Base-by-base conservation (phyloP, 2,797 vertebrate species). In the Mastacembelus armatus region DNA sequence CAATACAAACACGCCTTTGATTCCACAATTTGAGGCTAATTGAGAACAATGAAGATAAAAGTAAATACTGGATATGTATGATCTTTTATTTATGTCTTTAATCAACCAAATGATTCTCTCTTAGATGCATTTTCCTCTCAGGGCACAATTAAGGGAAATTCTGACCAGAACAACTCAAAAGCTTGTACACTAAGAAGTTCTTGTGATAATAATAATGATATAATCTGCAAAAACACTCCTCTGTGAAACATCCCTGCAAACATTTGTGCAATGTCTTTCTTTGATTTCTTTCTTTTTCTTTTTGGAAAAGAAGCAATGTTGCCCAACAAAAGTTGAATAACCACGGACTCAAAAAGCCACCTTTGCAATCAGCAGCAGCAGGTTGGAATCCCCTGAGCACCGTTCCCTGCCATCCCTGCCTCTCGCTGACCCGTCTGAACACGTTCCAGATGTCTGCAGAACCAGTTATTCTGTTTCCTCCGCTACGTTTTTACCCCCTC, bases 41-140 rank as follows among this genome's bases (percentile, higher is more conserved):
- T 90, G 87, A 90, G 78, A 89, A 91, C 87, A 92, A 93, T 85
- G 78, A 90, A 89, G 88, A 85, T 86, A 71, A 83, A 84, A 71
- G 80, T 68, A 63, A 77, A 83, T 66, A 68, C 40, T 68, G 60
- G 19, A n/a, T 26, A 32, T 48, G 66, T 85, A 2, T 89, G 85
- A 90, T 90, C 77, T 88, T 91, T 91, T 87, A 91, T 92, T 92
- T 78, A 90, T 77, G 79, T 78, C 61, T 74, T 51, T 85, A 90
- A 87, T 92, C 78, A 83, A 48, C 40, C 80, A 77, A 84, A 87
- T 83, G 39, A 85, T 88, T 88, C 67, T 85, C 69, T 74, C 75
- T 77, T 71, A 24, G 71, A 85, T 62, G 65, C 45, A 32, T 69
- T 72, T 84, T 81, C 49, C 88, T 88, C 87, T 86, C 65, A 77